A percentile compares a stretch with the other conserved stretches of the same genome.
phyloP scores from a whole-genome alignment of 2,797 vertebrate genomes.

The Hydrolagus colliei region DNA sequence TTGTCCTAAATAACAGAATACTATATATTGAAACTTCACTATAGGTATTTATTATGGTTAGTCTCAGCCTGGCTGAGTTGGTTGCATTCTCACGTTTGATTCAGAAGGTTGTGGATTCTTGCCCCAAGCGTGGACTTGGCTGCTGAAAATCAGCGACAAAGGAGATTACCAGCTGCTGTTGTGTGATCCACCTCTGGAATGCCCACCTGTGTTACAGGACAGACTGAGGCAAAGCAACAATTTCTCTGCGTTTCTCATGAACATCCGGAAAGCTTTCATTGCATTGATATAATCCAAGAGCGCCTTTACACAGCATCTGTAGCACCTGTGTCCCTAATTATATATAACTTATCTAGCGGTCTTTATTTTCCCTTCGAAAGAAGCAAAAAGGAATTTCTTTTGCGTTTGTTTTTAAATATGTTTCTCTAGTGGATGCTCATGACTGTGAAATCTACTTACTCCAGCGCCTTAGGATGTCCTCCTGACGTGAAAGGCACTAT shows the following conservation, averaged over 20 bases:
- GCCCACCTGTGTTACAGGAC: slow-evolving; percentile 65
- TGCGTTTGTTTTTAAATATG: not conserved
- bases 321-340: no score
- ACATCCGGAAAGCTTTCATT: slow-evolving; percentile 80
- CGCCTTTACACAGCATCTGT: not conserved
- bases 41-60: no score
- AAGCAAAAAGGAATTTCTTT: not conserved
- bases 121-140: no score
- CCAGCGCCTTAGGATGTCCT: no score
- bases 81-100: no score
- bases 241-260: slow-evolving; percentile 83
- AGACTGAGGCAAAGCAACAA: slow-evolving; percentile 85
- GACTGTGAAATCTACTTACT: not conserved
- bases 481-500: no score
- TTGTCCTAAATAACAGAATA: no score
- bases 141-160: no score
- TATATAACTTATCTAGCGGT: not conserved
- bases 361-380: not conserved
- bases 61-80: no score
- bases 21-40: no score
- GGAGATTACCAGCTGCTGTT: slow-evolving; percentile 52
- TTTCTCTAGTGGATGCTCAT: not conserved
- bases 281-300: slow-evolving; percentile 49
- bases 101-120: no score
- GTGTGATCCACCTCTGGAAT: slow-evolving; percentile 72